Evolutionary conservation across 2,113 vertebrate genomes (phyloP), one percentile per base, ranked within the genome.

Genomic region (Garra rufa): DNA sequence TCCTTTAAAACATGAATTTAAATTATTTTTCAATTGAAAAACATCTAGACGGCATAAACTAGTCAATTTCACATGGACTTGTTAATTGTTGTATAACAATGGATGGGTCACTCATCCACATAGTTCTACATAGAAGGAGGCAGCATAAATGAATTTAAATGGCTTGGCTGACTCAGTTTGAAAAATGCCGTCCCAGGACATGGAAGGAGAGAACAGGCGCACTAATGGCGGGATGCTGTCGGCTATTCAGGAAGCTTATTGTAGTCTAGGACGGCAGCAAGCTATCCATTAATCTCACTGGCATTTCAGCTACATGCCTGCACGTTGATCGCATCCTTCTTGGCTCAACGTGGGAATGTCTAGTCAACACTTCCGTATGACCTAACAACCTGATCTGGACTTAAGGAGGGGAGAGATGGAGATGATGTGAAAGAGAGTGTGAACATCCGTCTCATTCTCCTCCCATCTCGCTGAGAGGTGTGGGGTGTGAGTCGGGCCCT

Each of bases 401-500:
- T 83, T 15, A 85, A 26, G 6, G 30, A 80, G 52, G 21, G 15
- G 19, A 59, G 41, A 17, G 19, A 13, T 10, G 69, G 11, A 65
- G 41, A 76, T 71, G 21, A 24, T 21, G 21, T 48, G 15, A 73
- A 59, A 77, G 41, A 70, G 15, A 46, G 55, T 52, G 26, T 77
- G 48, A 10, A 76, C 46, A 73, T 30, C 15, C 2, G 11, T 65
- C n/a, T 30, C 11, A 0, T 8, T 59, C 3, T 82, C 19, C 15
- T 9, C 4, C 17, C 1, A 7, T 74, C 34, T 82, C 50, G 57
- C 50, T 44, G 34, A 30, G 71, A 21, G 14, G 55, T 19, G 59
- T 74, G 86, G 41, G 83, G 50, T 87, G 63, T 87, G 30, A 85
- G 63, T 71, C 43, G 55, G 26, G 34, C 74, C 83, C n/a, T 70